phyloP scores from a whole-genome alignment of 2,797 vertebrate species.

The Tachyglossus aculeatus region DNA sequence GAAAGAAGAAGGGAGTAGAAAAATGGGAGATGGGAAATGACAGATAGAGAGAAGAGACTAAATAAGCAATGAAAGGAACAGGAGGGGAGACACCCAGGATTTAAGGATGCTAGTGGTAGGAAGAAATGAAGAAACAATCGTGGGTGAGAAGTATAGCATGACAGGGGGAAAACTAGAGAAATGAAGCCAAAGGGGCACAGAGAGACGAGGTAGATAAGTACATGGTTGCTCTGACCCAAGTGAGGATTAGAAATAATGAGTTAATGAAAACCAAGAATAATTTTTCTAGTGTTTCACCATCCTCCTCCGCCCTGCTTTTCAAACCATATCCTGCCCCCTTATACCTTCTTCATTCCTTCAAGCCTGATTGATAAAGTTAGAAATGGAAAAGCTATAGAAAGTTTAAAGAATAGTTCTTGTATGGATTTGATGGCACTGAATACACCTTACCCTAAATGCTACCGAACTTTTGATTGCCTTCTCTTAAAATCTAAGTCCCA shows the following conservation, averaged over 20 bases:
- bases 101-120: no score
- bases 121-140: no score
- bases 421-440: background rate
- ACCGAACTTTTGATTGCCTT: constrained; percentile 15
- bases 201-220: background rate
- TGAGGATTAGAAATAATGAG: constrained; percentile 1
- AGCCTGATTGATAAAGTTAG: background rate
- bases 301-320: background rate
- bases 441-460: constrained; percentile 15
- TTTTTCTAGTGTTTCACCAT: no score
- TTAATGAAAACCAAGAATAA: no score
- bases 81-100: no score
- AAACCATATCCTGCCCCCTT: background rate
- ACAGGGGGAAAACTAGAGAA: no score
- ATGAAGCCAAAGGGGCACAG: no score
- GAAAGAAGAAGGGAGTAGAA: no score
- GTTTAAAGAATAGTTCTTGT: constrained; percentile 2
- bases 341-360: background rate
- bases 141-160: no score
- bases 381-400: constrained; percentile 8
- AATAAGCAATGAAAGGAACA: no score
- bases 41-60: no score
- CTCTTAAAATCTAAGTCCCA: background rate
- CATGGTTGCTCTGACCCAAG: background rate
- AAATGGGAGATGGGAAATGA: no score